Conservation (phyloP, 2,113 vertebrate species). For the Tragelaphus buxtoni region DNA sequence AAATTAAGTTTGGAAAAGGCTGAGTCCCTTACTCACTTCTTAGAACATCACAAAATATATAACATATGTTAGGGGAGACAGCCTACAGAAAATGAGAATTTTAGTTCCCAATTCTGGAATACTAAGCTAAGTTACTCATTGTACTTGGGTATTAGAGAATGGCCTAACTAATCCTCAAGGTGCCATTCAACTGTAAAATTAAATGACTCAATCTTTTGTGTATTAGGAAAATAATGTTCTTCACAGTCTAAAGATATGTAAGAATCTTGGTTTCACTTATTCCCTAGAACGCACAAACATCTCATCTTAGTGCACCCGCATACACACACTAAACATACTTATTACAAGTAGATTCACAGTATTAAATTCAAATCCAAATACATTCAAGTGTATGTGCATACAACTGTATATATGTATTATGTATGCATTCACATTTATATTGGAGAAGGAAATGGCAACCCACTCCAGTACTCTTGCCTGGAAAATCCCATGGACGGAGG, state of each 20-base stretch:
- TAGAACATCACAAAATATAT: not conserved
- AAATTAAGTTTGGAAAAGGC: not conserved
- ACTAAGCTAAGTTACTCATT: not conserved
- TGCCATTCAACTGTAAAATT: conserved; percentile 15
- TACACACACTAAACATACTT: not conserved
- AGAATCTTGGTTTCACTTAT: not conserved
- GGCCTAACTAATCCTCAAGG: not conserved
- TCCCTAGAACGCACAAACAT: not conserved
- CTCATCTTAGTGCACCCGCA: not conserved
- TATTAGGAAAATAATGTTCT: conserved; percentile 1
- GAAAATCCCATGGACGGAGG: not conserved
- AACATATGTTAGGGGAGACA: not conserved
- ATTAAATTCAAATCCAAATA: not conserved
- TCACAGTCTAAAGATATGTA: not conserved
- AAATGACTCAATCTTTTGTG: not conserved
- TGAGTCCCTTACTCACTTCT: not conserved
- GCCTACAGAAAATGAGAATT: not conserved
- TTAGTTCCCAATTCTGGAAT: not conserved
- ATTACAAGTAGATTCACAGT: not conserved
- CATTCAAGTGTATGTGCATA: not conserved
- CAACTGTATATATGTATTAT: not conserved
- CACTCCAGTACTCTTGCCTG: not conserved
- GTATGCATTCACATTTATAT: not conserved
- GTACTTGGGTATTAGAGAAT: not conserved
- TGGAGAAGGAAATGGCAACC: not conserved